Evolutionary conservation across 2,113 vertebrate genomes (phyloP).

Genomic region (Tragelaphus scriptus): DNA sequence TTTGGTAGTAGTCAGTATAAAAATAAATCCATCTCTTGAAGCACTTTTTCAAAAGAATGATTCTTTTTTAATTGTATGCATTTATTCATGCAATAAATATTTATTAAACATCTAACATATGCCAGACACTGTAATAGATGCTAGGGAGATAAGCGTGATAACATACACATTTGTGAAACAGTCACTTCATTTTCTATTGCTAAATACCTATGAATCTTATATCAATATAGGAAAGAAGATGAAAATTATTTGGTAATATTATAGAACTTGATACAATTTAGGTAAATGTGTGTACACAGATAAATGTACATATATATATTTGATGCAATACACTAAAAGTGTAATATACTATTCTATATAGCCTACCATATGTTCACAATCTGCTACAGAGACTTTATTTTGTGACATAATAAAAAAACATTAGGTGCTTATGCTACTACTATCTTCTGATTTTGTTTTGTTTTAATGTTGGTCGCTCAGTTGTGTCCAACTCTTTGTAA

Average conservation of each 20-base stretch:
- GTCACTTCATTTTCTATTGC: neutral
- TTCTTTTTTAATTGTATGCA: neutral
- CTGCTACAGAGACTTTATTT: neutral
- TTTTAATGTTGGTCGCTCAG: neutral
- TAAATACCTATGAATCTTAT: neutral
- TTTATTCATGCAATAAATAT: constrained; percentile 18
- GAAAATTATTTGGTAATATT: neutral
- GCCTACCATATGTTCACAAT: neutral
- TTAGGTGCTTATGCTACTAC: neutral
- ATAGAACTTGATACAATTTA: neutral
- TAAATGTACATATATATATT: neutral
- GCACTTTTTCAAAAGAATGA: neutral
- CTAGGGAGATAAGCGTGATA: neutral
- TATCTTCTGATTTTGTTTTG: neutral
- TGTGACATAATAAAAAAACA: neutral
- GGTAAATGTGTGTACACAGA: neutral
- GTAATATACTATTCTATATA: neutral
- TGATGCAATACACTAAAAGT: neutral
- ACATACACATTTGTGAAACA: neutral
- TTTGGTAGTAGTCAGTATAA: neutral
- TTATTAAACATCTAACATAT: neutral
- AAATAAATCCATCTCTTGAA: constrained; percentile 1
- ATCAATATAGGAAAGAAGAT: neutral
- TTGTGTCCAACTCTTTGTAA: neutral
- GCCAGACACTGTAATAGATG: neutral